Evolutionary conservation across 2,797 vertebrate species (phyloP), one percentile per base, ranked within the genome.

Genomic region (Peromyscus nudipes): DNA sequence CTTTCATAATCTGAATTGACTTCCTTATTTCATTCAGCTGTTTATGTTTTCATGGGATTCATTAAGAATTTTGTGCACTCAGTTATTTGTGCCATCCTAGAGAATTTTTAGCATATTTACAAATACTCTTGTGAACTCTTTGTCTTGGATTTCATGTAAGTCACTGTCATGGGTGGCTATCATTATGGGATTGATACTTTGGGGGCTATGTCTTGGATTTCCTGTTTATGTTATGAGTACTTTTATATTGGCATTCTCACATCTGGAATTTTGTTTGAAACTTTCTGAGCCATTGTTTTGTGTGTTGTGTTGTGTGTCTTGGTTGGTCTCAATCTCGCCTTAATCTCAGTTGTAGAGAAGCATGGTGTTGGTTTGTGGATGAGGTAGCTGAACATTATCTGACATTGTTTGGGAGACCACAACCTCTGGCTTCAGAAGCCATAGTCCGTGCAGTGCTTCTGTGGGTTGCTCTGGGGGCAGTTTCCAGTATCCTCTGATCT

Each of bases 131-230:
- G 10, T 25, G 40, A 46, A 76, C 25, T 75, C 73, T 43, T 75
- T 46, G 37, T 43, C 75, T 79, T 31, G 29, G 14, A 52, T 52
- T 79, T 79, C 6, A 25, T 79, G 43, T 79, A 79, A 79, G 46
- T 49, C 29, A 52, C 4, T 76, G 76, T 12, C 7, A 34, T 2
- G 2, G 52, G 3, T 52, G 29, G 7, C 12, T 75, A 75, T 43
- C 37, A 37, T 37, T 21, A 37, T 71, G n/a, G 8, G 17, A 37
- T 13, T 43, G 14, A 25, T 17, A 77, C 31, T 79, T 79, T 52
- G 16, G 46, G 2, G 8, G 3, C 4, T 4, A 4, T 3, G 34
- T 19, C 16, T 52, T 79, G 29, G 2, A 6, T 52, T 19, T 31
- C 16, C 7, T 79, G 29, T 49, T 31, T 1, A 52, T 52, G 16